Evolutionary conservation across 2,888 invertebrate genomes (phyloP).

Genomic region (Arctia plantaginis): DNA sequence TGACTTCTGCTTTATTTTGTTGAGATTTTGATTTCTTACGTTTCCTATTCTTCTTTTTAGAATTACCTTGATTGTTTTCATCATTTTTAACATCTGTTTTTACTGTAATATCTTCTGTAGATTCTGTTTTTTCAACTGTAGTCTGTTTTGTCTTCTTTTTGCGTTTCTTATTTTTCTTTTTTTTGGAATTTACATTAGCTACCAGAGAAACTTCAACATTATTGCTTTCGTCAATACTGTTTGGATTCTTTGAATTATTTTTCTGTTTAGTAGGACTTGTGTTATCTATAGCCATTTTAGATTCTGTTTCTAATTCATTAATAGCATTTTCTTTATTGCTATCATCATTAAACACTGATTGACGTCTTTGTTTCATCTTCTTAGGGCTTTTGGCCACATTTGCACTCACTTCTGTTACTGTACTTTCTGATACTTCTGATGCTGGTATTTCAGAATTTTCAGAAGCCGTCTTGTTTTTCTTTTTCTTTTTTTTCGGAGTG

Average conservation of each 20-base stretch:
- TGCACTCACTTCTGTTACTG: conserved; percentile 4
- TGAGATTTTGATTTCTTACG: conserved; percentile 27
- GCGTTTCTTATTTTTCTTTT: conserved; percentile 50
- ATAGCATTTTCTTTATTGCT: conserved; percentile 24
- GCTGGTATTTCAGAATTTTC: conserved; percentile 22
- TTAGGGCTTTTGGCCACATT: conserved; percentile 41
- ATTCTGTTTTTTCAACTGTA: conserved; percentile 14
- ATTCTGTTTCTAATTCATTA: conserved; percentile 15
- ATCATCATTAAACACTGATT: conserved; percentile 32
- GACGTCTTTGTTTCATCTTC: conserved; percentile 44
- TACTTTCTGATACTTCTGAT: conserved; percentile 16
- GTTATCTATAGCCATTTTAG: neutral
- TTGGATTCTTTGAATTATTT: conserved; percentile 27
- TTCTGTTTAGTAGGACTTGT: conserved; percentile 34
- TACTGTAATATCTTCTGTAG: conserved; percentile 15
- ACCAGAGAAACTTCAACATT: neutral
- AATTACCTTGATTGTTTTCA: conserved; percentile 21
- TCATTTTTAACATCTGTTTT: conserved; percentile 25
- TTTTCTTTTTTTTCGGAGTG: conserved; percentile 67
- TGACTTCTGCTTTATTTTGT: conserved; percentile 23
- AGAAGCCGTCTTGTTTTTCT: conserved; percentile 45
- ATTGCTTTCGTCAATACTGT: conserved; percentile 8
- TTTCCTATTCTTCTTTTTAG: conserved; percentile 47
- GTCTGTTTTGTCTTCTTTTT: conserved; percentile 39
- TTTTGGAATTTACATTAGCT: conserved; percentile 38